Base-by-base conservation (phyloP, 1,140 invertebrate genomes). In the Metopolophium dirhodum region DNA sequence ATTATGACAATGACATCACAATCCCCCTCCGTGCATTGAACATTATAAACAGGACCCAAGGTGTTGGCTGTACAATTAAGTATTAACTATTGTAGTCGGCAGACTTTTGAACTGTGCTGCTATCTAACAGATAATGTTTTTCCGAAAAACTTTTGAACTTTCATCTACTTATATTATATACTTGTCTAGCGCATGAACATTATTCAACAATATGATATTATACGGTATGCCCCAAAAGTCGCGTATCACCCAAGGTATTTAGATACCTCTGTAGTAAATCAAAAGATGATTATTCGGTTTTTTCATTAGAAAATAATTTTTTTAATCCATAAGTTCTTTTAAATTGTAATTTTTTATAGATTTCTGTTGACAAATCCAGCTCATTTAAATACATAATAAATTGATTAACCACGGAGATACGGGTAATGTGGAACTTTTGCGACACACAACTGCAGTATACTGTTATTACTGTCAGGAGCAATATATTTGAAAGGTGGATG, bases 1-100 rank as follows among this genome's bases (percentile, higher is more conserved):
- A 90, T 90, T 30, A 45, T n/a, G 57, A 90, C 89, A 61, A 90
- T 90, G 89, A 90, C 89, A 90, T 90, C 89, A 90, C 30, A 47
- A 68, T 8, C 61, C 54, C 89, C 89, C 89, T 45, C 89, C 26
- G 7, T 20, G n/a, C 18, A 37, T 88, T 51, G 49, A 88, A 54
- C 41, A 83, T n/a, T 77, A 26, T 51, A 26, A 88, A n/a, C n/a
- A 41, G 14, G 57, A 35, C 54, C 41, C 54, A 45, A 90, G 57
- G 57, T 68, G 30, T 90, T 68, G 0, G 45, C 54, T 90, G 37
- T 45, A 61, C 41, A 90, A 68, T 90, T 41, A 90, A 45, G 49
- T 54, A 54, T 7, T 54, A 54, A 54, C 30, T n/a, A 68, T 90
- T 35, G 20, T 11, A 51, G 8, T 86, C 20, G 23, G 22, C 35